Percentiles rank a stretch among this genome's conserved stretches.
Evolutionary conservation across 2,797 vertebrate genomes (phyloP).

Genomic region (Lacerta agilis): DNA sequence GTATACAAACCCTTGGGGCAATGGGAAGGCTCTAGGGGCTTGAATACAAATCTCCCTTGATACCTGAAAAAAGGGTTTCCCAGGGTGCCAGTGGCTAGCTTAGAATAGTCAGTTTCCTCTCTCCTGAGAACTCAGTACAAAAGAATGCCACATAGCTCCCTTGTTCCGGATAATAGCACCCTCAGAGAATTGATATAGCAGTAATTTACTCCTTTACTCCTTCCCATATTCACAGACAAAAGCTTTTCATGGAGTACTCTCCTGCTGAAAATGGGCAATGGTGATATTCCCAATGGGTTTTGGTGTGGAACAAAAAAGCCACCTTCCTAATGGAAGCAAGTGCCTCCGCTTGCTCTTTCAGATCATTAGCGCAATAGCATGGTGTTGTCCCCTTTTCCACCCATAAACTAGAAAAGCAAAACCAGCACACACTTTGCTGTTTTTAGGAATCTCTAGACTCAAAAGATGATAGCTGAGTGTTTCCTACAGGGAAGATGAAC

Average conservation of each 20-base stretch:
- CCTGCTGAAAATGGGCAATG: not conserved
- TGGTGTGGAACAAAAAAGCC: not conserved
- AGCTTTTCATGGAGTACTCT: conserved; percentile 9
- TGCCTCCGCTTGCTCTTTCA: not conserved
- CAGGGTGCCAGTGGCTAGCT: not conserved
- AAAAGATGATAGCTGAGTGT: not conserved
- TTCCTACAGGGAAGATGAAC: not conserved
- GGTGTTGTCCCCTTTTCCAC: not conserved
- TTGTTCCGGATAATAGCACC: conserved; percentile 5
- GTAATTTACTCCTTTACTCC: not conserved
- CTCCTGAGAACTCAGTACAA: not conserved
- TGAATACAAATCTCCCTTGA: conserved; percentile 11
- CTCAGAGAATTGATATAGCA: conserved; percentile 9
- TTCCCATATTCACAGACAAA: not conserved
- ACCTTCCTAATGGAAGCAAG: not conserved
- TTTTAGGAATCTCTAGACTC: not conserved
- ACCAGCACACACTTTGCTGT: not conserved
- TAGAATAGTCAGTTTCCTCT: not conserved
- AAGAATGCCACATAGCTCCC: not conserved
- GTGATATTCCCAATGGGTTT: not conserved
- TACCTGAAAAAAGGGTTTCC: not conserved
- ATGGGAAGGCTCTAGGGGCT: not conserved
- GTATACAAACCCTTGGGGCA: not conserved
- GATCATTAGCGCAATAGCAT: not conserved
- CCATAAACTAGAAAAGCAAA: not conserved